Evolutionary conservation across 1,140 invertebrate species (phyloP).

Genomic region (Agrypnia vestita): DNA sequence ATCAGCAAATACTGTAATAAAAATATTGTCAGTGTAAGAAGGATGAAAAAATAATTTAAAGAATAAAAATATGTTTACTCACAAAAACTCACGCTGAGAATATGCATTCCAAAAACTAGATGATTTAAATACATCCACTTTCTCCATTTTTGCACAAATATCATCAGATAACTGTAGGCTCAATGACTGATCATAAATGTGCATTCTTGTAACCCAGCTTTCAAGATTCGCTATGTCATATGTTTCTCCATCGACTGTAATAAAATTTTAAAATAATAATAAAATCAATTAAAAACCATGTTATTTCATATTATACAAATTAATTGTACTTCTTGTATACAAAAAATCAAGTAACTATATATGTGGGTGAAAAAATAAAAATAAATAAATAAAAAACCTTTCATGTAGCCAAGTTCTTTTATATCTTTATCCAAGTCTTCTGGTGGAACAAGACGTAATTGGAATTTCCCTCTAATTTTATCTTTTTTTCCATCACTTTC

Average conservation of each 20-base stretch:
- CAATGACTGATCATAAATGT: slow-evolving; percentile 67
- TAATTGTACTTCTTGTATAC: background rate
- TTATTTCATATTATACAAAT: background rate
- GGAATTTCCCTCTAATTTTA: slow-evolving; percentile 11
- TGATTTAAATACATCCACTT: slow-evolving; percentile 68
- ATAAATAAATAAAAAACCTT: background rate
- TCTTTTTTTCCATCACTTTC: background rate
- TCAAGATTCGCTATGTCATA: background rate
- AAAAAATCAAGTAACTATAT: background rate
- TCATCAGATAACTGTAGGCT: slow-evolving; percentile 67
- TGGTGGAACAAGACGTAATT: background rate
- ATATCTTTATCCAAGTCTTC: background rate
- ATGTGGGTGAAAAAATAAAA: too few species aligned
- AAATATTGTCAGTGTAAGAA: too few species aligned
- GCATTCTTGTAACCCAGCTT: slow-evolving; percentile 53
- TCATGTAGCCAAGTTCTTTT: background rate
- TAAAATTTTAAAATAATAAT: background rate
- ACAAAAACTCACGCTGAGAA: slow-evolving; percentile 74
- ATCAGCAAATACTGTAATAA: too few species aligned
- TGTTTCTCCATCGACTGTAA: slow-evolving; percentile 34
- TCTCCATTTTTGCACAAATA: slow-evolving; percentile 68
- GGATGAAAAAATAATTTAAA: too few species aligned
- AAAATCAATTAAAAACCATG: background rate
- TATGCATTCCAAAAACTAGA: slow-evolving; percentile 72
- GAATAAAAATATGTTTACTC: slow-evolving; percentile 60